Evolutionary conservation across 2,113 vertebrate genomes (phyloP).

Genomic region (Vireo altiloquus): DNA sequence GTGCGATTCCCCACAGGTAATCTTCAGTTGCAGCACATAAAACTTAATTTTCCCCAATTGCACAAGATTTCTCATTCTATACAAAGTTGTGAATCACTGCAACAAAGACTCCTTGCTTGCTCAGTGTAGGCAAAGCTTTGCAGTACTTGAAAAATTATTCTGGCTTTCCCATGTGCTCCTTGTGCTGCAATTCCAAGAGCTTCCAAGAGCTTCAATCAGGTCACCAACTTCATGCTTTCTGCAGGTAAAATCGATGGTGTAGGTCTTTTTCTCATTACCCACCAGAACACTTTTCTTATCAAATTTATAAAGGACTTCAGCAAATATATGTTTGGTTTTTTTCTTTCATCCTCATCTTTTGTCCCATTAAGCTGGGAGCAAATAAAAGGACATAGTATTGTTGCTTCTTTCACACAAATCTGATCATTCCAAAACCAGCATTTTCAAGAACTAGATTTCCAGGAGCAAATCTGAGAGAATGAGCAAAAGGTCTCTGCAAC

Average conservation of each 20-base stretch:
- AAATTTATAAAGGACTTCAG: background rate
- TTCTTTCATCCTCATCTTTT: background rate
- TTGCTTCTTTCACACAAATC: background rate
- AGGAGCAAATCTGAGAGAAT: background rate
- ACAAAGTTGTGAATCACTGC: constrained; percentile 29
- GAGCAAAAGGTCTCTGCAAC: background rate
- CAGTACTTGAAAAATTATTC: background rate
- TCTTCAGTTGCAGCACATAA: constrained; percentile 33
- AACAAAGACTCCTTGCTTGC: background rate
- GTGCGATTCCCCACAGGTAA: background rate
- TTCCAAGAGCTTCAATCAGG: background rate
- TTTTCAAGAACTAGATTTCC: background rate
- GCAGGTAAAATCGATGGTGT: background rate
- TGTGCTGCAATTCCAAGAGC: background rate
- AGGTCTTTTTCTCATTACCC: background rate
- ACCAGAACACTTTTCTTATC: background rate
- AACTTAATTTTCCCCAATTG: constrained; percentile 51
- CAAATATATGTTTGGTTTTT: background rate
- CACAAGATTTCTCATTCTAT: constrained; percentile 27
- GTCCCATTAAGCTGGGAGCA: background rate
- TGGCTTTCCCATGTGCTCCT: background rate
- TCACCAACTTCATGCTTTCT: background rate
- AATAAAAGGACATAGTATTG: background rate
- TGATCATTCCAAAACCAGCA: background rate
- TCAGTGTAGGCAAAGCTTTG: background rate